Evolutionary conservation across 2,113 vertebrate species (phyloP).

Genomic region (Tricholaema leucomelas): DNA sequence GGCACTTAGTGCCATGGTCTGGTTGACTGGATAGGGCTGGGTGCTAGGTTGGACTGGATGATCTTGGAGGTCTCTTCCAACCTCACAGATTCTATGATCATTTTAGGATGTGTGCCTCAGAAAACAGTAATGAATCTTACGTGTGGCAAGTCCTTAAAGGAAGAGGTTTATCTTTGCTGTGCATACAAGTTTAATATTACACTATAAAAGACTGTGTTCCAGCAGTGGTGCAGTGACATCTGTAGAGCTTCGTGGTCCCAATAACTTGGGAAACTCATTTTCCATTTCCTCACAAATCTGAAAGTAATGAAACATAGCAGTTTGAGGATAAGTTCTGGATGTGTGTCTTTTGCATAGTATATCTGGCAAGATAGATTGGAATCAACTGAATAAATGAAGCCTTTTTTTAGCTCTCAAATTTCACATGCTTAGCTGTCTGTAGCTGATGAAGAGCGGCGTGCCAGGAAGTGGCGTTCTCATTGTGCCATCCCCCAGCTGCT

Average conservation of each 20-base stretch:
- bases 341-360: not conserved
- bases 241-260: not conserved
- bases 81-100: too few species aligned
- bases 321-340: not conserved
- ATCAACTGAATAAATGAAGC: constrained; percentile 25
- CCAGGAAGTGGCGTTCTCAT: not conserved
- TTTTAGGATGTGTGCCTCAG: not conserved
- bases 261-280: not conserved
- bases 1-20: too few species aligned
- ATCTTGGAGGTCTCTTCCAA: too few species aligned
- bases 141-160: not conserved
- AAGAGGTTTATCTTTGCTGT: not conserved
- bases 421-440: not conserved
- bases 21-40: too few species aligned
- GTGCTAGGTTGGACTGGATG: too few species aligned
- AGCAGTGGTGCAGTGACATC: not conserved
- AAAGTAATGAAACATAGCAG: not conserved
- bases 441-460: not conserved
- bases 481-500: not conserved
- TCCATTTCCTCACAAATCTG: not conserved
- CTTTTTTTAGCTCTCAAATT: constrained; percentile 13
- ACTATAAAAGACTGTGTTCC: not conserved
- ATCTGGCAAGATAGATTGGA: not conserved
- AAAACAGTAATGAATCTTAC: not conserved
- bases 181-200: not conserved